phyloP scores from a whole-genome alignment of 1,140 invertebrate species.

The Micrasema minimum region DNA sequence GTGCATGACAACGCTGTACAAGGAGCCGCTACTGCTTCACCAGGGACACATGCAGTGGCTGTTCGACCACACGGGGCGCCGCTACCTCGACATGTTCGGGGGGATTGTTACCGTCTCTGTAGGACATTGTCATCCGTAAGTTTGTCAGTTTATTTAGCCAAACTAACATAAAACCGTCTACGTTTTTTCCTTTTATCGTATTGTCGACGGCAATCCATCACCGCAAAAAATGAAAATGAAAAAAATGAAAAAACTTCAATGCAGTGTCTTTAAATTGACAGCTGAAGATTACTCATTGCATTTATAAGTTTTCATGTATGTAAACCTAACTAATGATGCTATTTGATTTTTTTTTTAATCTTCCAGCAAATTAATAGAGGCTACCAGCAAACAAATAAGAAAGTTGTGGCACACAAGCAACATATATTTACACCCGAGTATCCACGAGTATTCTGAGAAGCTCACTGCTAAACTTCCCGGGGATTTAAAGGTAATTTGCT shows the following conservation, averaged over 20 bases:
- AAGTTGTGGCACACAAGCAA: conserved; percentile 92
- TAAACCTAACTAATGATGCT: too few relatives aligned
- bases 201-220: too few relatives aligned
- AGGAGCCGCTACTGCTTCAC: conserved; percentile 84
- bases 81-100: conserved; percentile 95
- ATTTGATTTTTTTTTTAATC: conserved; percentile 34
- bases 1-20: conserved; percentile 81
- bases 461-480: conserved; percentile 84
- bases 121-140: conserved; percentile 98
- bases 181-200: too few relatives aligned
- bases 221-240: too few relatives aligned
- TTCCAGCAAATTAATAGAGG: conserved; percentile 79
- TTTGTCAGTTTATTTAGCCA: too few relatives aligned
- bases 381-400: conserved; percentile 80
- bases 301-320: too few relatives aligned
- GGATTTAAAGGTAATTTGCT: conserved; percentile 84
- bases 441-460: conserved; percentile 91
- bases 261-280: too few relatives aligned
- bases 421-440: conserved; percentile 88
- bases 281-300: too few relatives aligned
- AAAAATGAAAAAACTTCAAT: too few relatives aligned
- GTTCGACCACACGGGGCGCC: conserved; percentile 85
- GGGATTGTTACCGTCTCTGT: conserved; percentile 97
- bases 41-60: conserved; percentile 93
- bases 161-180: too few relatives aligned